Evolutionary conservation across 2,888 invertebrate genomes (phyloP), one percentile per base, ranked within the genome.

Genomic region (Scaptomyza reducta): DNA sequence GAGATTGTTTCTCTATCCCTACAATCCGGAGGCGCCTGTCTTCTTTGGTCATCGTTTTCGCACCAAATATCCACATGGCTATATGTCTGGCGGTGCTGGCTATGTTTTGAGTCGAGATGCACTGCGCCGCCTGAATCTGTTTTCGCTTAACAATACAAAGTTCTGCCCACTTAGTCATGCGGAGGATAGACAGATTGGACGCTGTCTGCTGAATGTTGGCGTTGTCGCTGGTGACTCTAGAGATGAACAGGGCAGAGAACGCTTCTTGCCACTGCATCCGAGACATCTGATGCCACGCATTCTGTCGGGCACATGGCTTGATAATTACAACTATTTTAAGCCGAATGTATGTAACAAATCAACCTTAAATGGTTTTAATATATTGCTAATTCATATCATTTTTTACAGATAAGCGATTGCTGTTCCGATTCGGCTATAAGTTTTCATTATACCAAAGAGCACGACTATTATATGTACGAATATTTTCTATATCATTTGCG

Each of bases 1-100:
- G 22, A 94, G 99, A 9, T 96, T 95, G 87, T 95, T 99, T 95
- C 91, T 99, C 14, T 93, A 95, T n/a, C 94, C 95, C 5, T 94
- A 96, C 88, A 94, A 95, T 87, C 93, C 96, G 1, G 93, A 93
- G 1, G 94, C 95, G 2, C 95, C 97, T 0, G 92, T 98, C 6
- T 98, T 97, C 91, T 98, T 97, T 90, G 98, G 98, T 0, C 97
- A 97, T 89, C 94, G 96, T 70, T 98, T 98, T 91, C 97, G 97
- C 89, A 96, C 96, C 0, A 79, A 40, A 22, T 72, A 65, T 41
- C 61, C 63, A 1, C 68, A 94, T 93, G 97, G 98, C 0, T 97
- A 97, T 90, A 97, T 97, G 97, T 96, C 96, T 83, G 97, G 97
- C 5, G 97, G 97, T 0, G 97, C 97, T 44, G 99, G 99, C 6